Evolutionary conservation across 2,888 invertebrate species (phyloP).

Genomic region (Platycheirus albimanus): DNA sequence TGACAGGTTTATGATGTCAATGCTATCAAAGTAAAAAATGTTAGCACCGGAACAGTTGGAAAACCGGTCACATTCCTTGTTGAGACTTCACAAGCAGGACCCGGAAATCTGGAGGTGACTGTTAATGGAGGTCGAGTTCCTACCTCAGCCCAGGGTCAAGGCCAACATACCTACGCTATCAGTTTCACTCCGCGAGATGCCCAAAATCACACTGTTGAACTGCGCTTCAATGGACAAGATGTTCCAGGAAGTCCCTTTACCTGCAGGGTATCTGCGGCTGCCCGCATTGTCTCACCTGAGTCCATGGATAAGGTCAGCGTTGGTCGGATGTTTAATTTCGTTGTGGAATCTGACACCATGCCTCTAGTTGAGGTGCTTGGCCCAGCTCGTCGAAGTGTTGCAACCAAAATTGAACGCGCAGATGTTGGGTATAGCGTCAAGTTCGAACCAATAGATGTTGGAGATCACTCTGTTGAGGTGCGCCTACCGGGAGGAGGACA

Average conservation of each 20-base stretch:
- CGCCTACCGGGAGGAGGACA: constrained; percentile 87
- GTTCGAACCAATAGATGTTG: constrained; percentile 94
- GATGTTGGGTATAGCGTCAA: constrained; percentile 84
- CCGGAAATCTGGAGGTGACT: constrained; percentile 98
- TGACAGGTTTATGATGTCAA: constrained; percentile 93
- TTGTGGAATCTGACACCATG: constrained; percentile 92
- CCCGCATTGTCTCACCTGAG: constrained; percentile 92
- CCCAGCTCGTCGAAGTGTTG: constrained; percentile 88
- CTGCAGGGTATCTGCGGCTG: constrained; percentile 88
- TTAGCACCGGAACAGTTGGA: constrained; percentile 93
- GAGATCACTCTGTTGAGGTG: constrained; percentile 95
- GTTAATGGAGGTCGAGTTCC: constrained; percentile 99
- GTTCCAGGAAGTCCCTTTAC: constrained; percentile 90
- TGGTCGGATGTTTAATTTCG: constrained; percentile 91
- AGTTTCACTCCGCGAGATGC: constrained; percentile 98
- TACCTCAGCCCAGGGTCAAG: constrained; percentile 97
- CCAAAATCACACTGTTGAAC: constrained; percentile 95
- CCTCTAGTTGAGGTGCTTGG: constrained; percentile 92
- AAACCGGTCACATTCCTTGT: constrained; percentile 96
- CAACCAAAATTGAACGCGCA: constrained; percentile 85
- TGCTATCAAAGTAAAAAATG: constrained; percentile 96
- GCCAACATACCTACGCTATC: constrained; percentile 97
- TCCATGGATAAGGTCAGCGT: constrained; percentile 95
- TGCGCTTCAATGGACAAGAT: constrained; percentile 97
- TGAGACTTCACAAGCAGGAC: constrained; percentile 98